Conservation (phyloP, 2,888 invertebrate genomes). For the Lacanobia wlatinum region DNA sequence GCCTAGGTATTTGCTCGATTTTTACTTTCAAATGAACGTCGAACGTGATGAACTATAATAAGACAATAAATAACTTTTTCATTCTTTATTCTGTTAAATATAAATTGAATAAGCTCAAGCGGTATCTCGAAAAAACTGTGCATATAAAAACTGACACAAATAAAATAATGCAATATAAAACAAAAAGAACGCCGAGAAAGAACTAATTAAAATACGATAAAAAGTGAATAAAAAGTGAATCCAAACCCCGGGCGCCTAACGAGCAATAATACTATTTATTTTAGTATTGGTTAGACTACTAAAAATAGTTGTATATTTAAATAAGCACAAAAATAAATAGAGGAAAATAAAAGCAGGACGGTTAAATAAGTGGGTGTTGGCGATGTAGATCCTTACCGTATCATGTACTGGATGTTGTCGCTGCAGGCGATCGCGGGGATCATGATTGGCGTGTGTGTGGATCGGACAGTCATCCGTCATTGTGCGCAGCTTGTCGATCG, state of each 20-base stretch:
- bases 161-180: constrained; percentile 41
- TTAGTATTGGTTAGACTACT: constrained; percentile 38
- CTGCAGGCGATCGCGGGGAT: constrained; percentile 66
- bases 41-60: constrained; percentile 71
- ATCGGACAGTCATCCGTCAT: constrained; percentile 70
- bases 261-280: constrained; percentile 60
- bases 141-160: constrained; percentile 35
- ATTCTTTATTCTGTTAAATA: constrained; percentile 32
- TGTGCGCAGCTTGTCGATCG: constrained; percentile 63
- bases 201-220: constrained; percentile 60
- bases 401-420: constrained; percentile 69
- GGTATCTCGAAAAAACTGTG: constrained; percentile 22
- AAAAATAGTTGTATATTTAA: constrained; percentile 57
- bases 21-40: constrained; percentile 74
- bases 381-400: constrained; percentile 65
- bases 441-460: constrained; percentile 66
- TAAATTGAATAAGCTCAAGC: constrained; percentile 52
- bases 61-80: constrained; percentile 56
- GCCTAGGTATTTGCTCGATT: constrained; percentile 75
- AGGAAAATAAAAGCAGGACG: constrained; percentile 51
- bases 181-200: constrained; percentile 35
- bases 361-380: constrained; percentile 57
- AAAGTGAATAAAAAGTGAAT: constrained; percentile 38
- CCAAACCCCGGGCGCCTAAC: constrained; percentile 49
- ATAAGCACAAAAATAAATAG: constrained; percentile 55